These are phyloP conservation scores for Capreolus pygargus DNA, from an alignment of 2,113 vertebrate species.

Conservation along the genomic window DNA sequence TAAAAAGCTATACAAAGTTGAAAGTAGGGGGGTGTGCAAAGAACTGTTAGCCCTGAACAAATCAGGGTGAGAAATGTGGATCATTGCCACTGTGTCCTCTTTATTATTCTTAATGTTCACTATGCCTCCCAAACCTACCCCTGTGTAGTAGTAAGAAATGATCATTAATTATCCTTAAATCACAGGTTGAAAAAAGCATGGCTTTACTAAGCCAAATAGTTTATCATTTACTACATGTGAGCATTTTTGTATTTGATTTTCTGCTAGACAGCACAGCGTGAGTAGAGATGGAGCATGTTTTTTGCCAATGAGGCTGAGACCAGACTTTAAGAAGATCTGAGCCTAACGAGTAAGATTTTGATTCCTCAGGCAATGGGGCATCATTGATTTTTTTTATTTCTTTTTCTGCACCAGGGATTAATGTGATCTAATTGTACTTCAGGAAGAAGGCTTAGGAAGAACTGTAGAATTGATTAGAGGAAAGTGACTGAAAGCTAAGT, in stretches of 20 bases:
- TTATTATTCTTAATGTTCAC: neutral
- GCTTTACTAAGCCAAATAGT: neutral
- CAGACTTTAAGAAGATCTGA: slow-evolving; percentile 8
- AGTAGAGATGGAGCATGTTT: neutral
- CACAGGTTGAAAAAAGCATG: neutral
- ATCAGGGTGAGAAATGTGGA: neutral
- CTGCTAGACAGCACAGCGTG: neutral
- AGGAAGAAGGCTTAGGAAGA: neutral
- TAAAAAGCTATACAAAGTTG: neutral
- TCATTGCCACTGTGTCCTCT: fast-evolving
- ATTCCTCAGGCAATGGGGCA: neutral
- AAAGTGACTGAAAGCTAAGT: neutral
- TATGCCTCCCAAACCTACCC: fast-evolving
- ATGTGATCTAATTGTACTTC: slow-evolving; percentile 31
- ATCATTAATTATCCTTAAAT: neutral
- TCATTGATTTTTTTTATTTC: slow-evolving; percentile 39
- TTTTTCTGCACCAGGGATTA: slow-evolving; percentile 31
- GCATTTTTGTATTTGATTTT: neutral
- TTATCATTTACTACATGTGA: neutral
- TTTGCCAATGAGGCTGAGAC: slow-evolving; percentile 1
- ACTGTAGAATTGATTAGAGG: neutral
- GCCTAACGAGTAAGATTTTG: neutral
- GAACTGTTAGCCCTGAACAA: fast-evolving
- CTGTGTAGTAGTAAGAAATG: neutral
- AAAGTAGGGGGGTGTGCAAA: neutral